Percentiles rank a stretch among this genome's conserved stretches.
Evolutionary conservation across 1,140 invertebrate species (phyloP).

Genomic region (Musca vetustissima): DNA sequence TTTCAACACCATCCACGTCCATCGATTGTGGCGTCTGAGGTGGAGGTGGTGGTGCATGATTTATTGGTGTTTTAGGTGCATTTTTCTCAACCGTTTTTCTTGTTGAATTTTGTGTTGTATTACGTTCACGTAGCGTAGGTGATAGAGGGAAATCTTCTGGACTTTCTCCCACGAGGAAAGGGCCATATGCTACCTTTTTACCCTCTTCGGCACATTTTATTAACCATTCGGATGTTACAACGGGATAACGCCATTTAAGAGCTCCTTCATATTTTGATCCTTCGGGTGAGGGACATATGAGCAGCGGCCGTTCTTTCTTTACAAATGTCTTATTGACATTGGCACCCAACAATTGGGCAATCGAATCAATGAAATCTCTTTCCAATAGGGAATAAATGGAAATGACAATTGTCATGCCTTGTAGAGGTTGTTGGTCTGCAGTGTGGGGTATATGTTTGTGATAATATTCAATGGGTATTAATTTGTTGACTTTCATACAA

Average conservation of each 20-base stretch:
- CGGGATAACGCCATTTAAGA: constrained; percentile 75
- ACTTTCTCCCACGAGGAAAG: constrained; percentile 64
- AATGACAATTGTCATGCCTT: constrained; percentile 73
- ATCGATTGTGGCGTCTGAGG: background rate
- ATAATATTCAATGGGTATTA: constrained; percentile 65
- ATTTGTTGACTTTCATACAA: constrained; percentile 62
- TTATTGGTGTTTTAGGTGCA: background rate
- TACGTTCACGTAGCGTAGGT: constrained; percentile 34
- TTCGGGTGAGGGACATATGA: constrained; percentile 70
- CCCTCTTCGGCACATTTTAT: constrained; percentile 66
- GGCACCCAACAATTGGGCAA: constrained; percentile 73
- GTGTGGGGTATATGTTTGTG: constrained; percentile 63
- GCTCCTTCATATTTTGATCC: constrained; percentile 84
- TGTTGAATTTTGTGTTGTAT: constrained; percentile 17
- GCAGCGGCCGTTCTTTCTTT: constrained; percentile 57
- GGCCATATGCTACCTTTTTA: constrained; percentile 59
- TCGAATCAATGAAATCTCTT: constrained; percentile 68
- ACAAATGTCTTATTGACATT: constrained; percentile 62
- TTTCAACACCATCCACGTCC: constrained; percentile 12
- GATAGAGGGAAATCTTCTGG: constrained; percentile 43
- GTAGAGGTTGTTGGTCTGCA: constrained; percentile 61
- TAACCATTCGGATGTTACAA: constrained; percentile 76
- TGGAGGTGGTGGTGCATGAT: background rate
- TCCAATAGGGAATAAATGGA: constrained; percentile 74
- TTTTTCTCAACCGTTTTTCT: background rate